phyloP scores from a whole-genome alignment of 2,888 invertebrate genomes.

The Synanthedon andrenaeformis region DNA sequence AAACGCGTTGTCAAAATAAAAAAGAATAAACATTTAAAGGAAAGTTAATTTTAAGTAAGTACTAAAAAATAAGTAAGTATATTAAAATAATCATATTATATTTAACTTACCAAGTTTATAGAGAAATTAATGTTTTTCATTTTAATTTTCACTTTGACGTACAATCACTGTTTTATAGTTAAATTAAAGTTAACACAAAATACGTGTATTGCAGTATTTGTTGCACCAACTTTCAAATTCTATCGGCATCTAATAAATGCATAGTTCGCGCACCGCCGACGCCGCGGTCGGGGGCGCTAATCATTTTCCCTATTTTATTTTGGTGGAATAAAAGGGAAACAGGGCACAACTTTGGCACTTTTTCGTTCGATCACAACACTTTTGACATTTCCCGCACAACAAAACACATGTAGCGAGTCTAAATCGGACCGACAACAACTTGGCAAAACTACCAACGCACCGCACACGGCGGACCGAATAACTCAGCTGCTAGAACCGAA shows the following conservation, averaged over 20 bases:
- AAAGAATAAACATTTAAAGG: no score
- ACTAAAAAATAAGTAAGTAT: no score
- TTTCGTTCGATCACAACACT: conserved; percentile 23
- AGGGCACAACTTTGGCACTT: conserved; percentile 14
- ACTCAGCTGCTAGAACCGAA: conserved; percentile 37
- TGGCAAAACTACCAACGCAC: conserved; percentile 36
- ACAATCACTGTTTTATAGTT: conserved; percentile 1
- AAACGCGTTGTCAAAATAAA: no score
- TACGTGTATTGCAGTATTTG: conserved; percentile 22
- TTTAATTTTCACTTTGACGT: conserved; percentile 13
- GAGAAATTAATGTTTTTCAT: conserved; percentile 17
- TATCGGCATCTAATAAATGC: conserved; percentile 42
- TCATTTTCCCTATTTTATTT: conserved; percentile 18
- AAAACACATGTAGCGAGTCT: conserved; percentile 32
- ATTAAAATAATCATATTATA: no score
- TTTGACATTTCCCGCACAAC: conserved; percentile 32
- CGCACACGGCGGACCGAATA: conserved; percentile 31
- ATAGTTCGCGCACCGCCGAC: conserved; percentile 35
- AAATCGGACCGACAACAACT: conserved; percentile 46
- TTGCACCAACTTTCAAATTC: conserved; percentile 40
- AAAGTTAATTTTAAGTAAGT: no score
- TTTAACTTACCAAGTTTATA: no score
- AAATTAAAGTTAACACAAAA: conserved; percentile 20
- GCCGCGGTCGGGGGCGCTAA: conserved; percentile 12
- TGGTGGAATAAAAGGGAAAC: conserved; percentile 1